Evolutionary conservation across 2,113 vertebrate genomes (phyloP).

Genomic region (Hemiprocne comata): DNA sequence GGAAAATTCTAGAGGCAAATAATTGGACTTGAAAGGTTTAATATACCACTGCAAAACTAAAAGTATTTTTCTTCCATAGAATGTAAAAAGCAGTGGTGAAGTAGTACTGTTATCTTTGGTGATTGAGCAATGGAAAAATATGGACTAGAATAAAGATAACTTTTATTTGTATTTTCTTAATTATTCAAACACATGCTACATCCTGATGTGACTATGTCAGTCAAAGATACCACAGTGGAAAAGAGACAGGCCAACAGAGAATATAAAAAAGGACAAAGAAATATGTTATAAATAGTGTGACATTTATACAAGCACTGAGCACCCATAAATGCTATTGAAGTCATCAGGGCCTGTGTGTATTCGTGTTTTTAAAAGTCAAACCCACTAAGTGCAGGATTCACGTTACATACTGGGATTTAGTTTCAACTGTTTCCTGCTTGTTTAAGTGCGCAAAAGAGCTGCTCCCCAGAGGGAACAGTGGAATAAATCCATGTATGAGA

Average conservation of each 20-base stretch:
- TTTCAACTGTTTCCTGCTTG: conserved; percentile 41
- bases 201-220: conserved; percentile 23
- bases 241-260: conserved; percentile 56
- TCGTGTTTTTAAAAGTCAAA: conserved; percentile 45
- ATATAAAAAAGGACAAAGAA: conserved; percentile 42
- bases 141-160: conserved; percentile 54
- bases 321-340: conserved; percentile 70
- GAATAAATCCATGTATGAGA: neutral
- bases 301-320: conserved; percentile 58
- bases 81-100: conserved; percentile 17
- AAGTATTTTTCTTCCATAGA: neutral
- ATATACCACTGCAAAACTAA: neutral
- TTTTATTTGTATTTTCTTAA: conserved; percentile 39
- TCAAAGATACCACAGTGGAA: conserved; percentile 41
- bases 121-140: conserved; percentile 43
- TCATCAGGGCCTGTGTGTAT: conserved; percentile 45
- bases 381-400: neutral
- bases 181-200: conserved; percentile 46
- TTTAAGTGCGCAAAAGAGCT: conserved; percentile 28
- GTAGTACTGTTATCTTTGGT: conserved; percentile 5
- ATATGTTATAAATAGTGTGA: conserved; percentile 70
- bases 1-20: neutral
- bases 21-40: neutral
- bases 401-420: conserved; percentile 27
- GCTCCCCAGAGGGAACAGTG: conserved; percentile 4